Evolutionary conservation across 2,797 vertebrate species (phyloP).

Genomic region (Bradypodion pumilum): DNA sequence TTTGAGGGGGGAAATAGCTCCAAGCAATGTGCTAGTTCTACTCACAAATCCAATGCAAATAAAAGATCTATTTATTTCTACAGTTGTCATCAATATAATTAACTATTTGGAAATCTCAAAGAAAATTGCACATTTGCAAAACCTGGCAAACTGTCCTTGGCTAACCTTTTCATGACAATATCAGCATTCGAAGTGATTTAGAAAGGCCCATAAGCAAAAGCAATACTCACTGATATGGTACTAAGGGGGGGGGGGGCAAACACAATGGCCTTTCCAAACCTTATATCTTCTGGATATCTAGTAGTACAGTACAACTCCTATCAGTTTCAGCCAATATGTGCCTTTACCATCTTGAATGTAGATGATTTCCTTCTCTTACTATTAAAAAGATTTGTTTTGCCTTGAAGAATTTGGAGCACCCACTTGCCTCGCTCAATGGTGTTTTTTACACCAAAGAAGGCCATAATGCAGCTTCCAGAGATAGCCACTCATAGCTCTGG

Average conservation of each 20-base stretch:
- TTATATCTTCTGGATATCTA: neutral
- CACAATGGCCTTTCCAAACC: neutral
- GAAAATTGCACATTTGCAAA: neutral
- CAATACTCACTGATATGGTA: neutral
- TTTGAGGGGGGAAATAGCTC: conserved; percentile 22
- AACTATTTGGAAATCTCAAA: neutral
- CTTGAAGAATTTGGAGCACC: neutral
- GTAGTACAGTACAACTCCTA: neutral
- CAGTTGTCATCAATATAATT: neutral
- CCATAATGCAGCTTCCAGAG: neutral
- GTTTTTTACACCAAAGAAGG: neutral
- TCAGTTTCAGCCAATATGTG: neutral
- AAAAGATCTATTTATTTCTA: neutral
- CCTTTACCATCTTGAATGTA: neutral
- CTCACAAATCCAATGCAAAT: too few relatives aligned
- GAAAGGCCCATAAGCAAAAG: neutral
- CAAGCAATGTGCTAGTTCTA: neutral
- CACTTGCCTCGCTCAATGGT: too few relatives aligned
- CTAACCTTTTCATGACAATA: neutral
- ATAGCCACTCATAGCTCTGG: neutral
- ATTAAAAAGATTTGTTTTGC: neutral
- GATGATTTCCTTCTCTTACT: neutral
- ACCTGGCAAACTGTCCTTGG: neutral
- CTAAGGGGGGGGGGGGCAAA: neutral
- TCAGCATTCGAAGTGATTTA: neutral